Percentiles rank a stretch among this genome's conserved stretches.
phyloP scores from a whole-genome alignment of 2,113 vertebrate species.

The Todiramphus chloris region DNA sequence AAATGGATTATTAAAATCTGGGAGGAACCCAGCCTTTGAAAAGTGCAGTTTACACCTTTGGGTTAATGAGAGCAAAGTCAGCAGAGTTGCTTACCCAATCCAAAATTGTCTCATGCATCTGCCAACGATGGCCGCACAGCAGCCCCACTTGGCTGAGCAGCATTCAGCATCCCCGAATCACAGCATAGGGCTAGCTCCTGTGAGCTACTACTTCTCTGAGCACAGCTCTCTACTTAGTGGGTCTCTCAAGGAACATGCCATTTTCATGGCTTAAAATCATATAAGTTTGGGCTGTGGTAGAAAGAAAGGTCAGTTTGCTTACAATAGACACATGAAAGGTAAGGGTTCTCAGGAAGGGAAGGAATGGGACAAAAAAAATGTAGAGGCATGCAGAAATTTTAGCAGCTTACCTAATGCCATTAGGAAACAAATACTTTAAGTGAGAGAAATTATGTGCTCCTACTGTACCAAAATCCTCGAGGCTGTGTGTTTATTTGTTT shows the following conservation, averaged over 20 bases:
- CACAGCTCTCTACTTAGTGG: background rate
- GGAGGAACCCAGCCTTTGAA: conserved; percentile 30
- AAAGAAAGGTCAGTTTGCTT: background rate
- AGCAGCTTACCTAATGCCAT: background rate
- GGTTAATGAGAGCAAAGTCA: conserved; percentile 19
- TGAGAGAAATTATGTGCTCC: background rate
- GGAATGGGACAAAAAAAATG: background rate
- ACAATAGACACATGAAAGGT: background rate
- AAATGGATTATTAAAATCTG: conserved; percentile 66
- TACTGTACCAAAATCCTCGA: background rate
- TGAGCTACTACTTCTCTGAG: background rate
- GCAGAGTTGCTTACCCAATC: background rate
- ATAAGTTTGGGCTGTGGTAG: background rate
- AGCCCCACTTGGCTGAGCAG: background rate
- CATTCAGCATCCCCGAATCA: background rate
- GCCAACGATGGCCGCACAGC: fast-evolving
- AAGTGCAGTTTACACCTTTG: conserved; percentile 56
- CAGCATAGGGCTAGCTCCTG: fast-evolving
- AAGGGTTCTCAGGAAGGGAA: background rate
- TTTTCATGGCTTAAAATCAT: background rate
- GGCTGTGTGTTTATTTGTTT: background rate
- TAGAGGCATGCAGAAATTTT: background rate
- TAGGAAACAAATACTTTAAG: background rate
- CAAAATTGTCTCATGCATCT: fast-evolving
- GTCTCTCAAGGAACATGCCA: background rate